Base-by-base conservation (phyloP, 2,797 vertebrate species). In the Danio jaintianensis region DNA sequence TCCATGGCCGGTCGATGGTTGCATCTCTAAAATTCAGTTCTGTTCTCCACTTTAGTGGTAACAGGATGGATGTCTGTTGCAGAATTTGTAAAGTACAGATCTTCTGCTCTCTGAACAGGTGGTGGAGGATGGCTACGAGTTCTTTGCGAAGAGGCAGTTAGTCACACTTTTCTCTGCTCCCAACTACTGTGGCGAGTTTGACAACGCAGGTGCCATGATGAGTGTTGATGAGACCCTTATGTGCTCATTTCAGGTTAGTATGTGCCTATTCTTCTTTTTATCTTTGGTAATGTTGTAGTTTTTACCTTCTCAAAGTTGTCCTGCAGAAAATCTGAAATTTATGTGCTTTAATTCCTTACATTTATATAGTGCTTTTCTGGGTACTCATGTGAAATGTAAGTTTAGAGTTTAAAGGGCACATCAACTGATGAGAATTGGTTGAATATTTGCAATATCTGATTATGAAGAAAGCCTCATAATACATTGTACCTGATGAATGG, bases 151-250 rank as follows among this genome's bases (percentile, higher is more conserved):
- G 87, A 88, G 94, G 67, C 94, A 95, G 91, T 85, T 95, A 84
- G 94, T 95, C 73, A 95, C 94, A 0, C 92, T 95, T 82, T 95
- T 95, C 83, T 95, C 94, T 0, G 94, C 94, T 70, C 94, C 94
- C 1, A 95, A 95, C 87, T 95, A 95, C 89, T 95, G 94, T 7
- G 94, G 94, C 0, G 94, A 95, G 87, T 95, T 95, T 1, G 94
- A 95, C 91, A 95, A 95, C 1, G 94, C 94, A 0, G 94, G 94
- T 1, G 94, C 94, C 77, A 95, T 95, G 94, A 95, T 95, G 94
- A 95, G 94, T 20, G 93, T 95, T 13, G 94, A 95, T 3, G 94
- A 95, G 85, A 95, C 94, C 38, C 93, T 95, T 75, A 95, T 95
- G 94, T 95, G 94, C 84, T 95, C 94, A 74, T 95, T 95, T 90